Evolutionary conservation across 2,888 invertebrate genomes (phyloP).

Genomic region (Nematopogon swammerdamellus): DNA sequence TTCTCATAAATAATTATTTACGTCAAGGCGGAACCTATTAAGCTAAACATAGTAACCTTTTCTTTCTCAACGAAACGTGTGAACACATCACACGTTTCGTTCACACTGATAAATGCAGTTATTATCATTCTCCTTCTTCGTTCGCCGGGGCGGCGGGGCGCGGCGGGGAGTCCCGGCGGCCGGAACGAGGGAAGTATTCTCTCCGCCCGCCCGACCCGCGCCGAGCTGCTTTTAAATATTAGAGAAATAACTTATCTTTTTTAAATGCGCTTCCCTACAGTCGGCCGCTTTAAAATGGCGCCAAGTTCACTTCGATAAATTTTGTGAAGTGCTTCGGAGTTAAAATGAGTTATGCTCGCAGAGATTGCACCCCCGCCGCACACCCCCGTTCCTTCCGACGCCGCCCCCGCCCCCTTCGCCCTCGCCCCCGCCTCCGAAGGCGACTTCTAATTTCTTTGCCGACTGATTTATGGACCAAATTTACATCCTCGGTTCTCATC

Average conservation of each 20-base stretch:
- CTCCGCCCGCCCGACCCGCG: too few species aligned
- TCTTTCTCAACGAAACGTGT: too few species aligned
- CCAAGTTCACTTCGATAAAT: background rate
- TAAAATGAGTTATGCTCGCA: background rate
- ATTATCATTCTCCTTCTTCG: background rate
- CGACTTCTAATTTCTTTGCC: background rate
- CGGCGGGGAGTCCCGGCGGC: background rate
- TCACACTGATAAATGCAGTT: too few species aligned
- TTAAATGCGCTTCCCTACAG: too few species aligned
- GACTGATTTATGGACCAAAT: background rate
- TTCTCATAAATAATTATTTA: too few species aligned
- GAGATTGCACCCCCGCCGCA: background rate
- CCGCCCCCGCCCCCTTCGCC: background rate
- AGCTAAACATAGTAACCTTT: too few species aligned
- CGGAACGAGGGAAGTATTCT: background rate
- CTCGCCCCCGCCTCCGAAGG: background rate
- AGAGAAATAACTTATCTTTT: background rate
- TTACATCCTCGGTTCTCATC: background rate
- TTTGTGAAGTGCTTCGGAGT: background rate
- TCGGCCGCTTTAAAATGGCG: background rate
- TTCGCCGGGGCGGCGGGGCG: background rate
- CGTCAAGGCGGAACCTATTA: too few species aligned
- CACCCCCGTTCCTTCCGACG: too few species aligned
- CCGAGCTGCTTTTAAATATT: background rate
- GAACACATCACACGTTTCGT: too few species aligned